These are phyloP conservation scores for Cuniculus paca DNA, from an alignment of 2,797 vertebrate species.

Conservation along the genomic window DNA sequence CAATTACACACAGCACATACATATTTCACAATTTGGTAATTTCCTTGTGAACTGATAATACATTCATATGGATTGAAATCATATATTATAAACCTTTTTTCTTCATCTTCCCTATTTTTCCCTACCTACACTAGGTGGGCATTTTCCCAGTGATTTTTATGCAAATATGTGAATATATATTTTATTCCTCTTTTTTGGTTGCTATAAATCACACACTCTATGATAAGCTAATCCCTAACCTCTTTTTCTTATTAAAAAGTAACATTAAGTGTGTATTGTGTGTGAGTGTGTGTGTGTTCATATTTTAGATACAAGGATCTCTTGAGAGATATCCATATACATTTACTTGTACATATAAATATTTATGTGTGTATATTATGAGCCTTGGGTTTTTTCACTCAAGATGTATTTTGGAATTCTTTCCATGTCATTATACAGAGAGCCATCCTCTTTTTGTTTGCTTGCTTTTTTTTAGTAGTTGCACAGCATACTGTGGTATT, in stretches of 20 bases:
- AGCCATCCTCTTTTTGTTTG: not conserved
- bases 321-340: not conserved
- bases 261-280: fast-evolving
- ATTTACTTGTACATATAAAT: not conserved
- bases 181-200: not conserved
- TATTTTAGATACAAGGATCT: not conserved
- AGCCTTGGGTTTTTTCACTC: not conserved
- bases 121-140: not conserved
- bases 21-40: not conserved
- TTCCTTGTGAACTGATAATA: not conserved
- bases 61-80: not conserved
- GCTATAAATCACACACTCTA: not conserved
- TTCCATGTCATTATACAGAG: not conserved
- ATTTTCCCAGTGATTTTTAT: not conserved
- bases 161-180: not conserved
- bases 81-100: not conserved
- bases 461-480: not conserved
- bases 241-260: not conserved
- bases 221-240: not conserved
- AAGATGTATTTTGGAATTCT: not conserved
- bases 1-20: not conserved
- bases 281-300: not conserved
- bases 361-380: not conserved
- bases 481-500: not conserved
- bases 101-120: not conserved